These are phyloP conservation scores for Acanthiza pusilla DNA, from an alignment of 2,797 vertebrate species.

Conservation along the genomic window DNA sequence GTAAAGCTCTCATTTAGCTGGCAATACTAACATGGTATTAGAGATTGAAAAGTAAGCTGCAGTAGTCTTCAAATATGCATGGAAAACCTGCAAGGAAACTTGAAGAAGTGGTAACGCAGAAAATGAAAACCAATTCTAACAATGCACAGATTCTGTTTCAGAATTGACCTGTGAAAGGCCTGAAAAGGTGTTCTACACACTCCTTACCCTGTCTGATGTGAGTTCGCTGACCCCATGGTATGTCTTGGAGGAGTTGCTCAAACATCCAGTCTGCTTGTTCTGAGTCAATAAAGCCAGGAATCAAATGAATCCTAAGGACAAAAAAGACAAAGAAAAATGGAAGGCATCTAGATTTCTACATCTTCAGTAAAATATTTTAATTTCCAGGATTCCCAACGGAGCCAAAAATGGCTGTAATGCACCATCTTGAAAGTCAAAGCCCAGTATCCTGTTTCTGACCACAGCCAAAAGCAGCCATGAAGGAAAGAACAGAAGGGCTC, in stretches of 20 bases:
- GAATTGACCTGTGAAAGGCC: background rate
- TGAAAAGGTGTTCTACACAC: background rate
- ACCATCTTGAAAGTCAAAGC: background rate
- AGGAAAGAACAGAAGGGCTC: background rate
- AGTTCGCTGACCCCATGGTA: conserved; percentile 92
- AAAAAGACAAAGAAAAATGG: background rate
- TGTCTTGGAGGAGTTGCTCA: conserved; percentile 82
- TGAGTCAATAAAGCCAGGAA: conserved; percentile 82
- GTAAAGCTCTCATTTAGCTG: background rate
- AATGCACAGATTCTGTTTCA: fast-evolving
- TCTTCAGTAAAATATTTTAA: background rate
- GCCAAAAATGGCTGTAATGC: background rate
- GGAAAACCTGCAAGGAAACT: background rate
- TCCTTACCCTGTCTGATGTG: conserved; percentile 78
- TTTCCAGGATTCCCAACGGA: background rate
- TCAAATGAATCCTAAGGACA: conserved; percentile 77
- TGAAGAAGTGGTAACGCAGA: background rate
- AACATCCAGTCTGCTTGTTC: conserved; percentile 90
- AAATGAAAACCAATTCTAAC: background rate
- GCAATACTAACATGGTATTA: background rate
- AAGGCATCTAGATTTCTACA: background rate
- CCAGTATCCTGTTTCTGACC: background rate
- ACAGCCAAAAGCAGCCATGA: background rate
- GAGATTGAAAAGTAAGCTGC: background rate
- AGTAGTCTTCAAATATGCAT: background rate